Evolutionary conservation across 2,888 invertebrate genomes (phyloP).

Genomic region (Calameuta pallipes): DNA sequence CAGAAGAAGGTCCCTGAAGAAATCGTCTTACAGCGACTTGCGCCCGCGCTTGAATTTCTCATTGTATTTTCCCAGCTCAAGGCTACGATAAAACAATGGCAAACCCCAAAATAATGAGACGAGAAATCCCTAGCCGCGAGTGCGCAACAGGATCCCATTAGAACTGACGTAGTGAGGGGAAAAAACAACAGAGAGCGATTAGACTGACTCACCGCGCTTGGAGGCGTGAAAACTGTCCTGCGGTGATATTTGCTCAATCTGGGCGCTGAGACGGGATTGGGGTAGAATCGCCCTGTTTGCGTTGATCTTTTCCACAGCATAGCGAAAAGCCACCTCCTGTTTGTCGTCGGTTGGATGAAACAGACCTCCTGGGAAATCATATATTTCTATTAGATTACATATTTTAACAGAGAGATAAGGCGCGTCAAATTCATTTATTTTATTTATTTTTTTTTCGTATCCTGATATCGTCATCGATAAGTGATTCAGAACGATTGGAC

Average conservation of each 20-base stretch:
- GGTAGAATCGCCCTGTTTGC: constrained; percentile 84
- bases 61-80: too few species aligned
- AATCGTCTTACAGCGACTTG: too few species aligned
- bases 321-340: constrained; percentile 91
- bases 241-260: constrained; percentile 89
- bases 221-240: constrained; percentile 95
- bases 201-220: constrained; percentile 81
- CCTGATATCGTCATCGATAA: too few species aligned
- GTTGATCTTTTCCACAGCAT: constrained; percentile 92
- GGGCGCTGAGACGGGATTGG: constrained; percentile 87
- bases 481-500: too few species aligned
- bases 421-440: not conserved
- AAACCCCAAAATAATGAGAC: too few species aligned
- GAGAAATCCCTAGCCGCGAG: too few species aligned
- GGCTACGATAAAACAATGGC: too few species aligned
- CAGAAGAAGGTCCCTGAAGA: too few species aligned
- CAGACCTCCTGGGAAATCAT: constrained; percentile 78
- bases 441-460: too few species aligned
- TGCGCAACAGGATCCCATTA: too few species aligned
- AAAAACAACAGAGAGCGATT: not conserved
- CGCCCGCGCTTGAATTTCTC: too few species aligned
- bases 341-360: constrained; percentile 90
- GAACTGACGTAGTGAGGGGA: too few species aligned
- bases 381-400: constrained; percentile 24
- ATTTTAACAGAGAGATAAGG: constrained; percentile 1